These are phyloP conservation scores for Clytia hemisphaerica DNA, from an alignment of 30 jellyfish, hydroid and myxozoan species.

Conservation along the genomic window DNA sequence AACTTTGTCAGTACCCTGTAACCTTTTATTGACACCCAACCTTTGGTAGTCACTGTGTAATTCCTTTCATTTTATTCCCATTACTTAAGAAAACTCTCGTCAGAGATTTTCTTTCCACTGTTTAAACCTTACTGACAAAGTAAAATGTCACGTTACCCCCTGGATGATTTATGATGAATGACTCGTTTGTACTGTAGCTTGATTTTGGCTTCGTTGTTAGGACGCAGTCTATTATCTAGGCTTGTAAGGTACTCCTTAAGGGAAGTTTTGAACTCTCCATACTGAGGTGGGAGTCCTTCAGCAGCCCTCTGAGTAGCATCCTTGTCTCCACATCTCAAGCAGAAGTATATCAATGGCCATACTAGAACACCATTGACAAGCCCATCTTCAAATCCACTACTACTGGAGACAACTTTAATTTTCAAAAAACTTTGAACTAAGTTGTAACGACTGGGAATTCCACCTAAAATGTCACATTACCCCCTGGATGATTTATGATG, in stretches of 20 bases:
- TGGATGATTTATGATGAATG: not conserved
- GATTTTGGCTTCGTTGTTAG: slow-evolving; percentile 71
- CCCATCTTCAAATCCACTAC: slow-evolving; percentile 77
- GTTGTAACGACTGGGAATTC: slow-evolving; percentile 76
- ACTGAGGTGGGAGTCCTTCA: slow-evolving; percentile 90
- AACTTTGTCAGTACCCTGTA: too few species aligned
- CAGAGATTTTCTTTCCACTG: too few species aligned
- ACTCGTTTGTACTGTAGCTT: slow-evolving; percentile 67
- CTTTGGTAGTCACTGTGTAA: too few species aligned
- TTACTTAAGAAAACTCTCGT: too few species aligned
- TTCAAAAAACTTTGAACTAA: slow-evolving; percentile 71
- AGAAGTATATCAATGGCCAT: slow-evolving; percentile 81
- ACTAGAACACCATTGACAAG: slow-evolving; percentile 81
- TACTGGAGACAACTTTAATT: slow-evolving; percentile 43
- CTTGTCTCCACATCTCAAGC: slow-evolving; percentile 88
- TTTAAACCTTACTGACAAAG: too few species aligned
- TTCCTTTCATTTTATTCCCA: too few species aligned
- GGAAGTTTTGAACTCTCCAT: slow-evolving; percentile 54
- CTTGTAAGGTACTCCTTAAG: slow-evolving; percentile 56
- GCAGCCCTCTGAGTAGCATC: slow-evolving; percentile 85
- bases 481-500: not conserved
- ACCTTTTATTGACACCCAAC: too few species aligned
- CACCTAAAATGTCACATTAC: too few species aligned
- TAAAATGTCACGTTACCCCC: too few species aligned
- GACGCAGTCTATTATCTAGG: slow-evolving; percentile 49